phyloP scores from a whole-genome alignment of 1,140 invertebrate genomes.

The Bombus soroeensis region DNA sequence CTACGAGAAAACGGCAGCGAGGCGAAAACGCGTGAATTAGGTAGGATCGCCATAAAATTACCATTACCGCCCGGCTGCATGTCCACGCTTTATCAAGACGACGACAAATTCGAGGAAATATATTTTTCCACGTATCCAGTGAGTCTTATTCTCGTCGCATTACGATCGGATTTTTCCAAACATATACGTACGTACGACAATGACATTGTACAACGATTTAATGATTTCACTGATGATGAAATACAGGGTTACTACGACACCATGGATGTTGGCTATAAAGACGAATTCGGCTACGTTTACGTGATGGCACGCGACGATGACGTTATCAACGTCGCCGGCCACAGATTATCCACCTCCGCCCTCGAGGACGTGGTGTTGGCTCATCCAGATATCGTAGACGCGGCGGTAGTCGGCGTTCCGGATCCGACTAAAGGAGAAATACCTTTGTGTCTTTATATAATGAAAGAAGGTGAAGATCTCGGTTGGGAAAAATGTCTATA shows the following conservation, averaged over 20 bases:
- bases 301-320: conserved; percentile 96
- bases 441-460: conserved; percentile 93
- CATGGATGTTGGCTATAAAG: conserved; percentile 95
- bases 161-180: no score
- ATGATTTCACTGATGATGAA: background rate
- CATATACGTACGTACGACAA: no score
- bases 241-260: conserved; percentile 96
- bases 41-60: conserved; percentile 92
- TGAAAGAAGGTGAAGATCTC: conserved; percentile 78
- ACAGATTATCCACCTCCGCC: conserved; percentile 93
- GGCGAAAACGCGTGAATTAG: conserved; percentile 88
- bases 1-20: conserved; percentile 88
- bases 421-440: conserved; percentile 95
- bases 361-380: conserved; percentile 94
- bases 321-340: conserved; percentile 97
- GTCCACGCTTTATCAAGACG: conserved; percentile 91
- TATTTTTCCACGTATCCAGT: conserved; percentile 93
- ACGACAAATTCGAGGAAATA: conserved; percentile 90
- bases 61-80: conserved; percentile 95
- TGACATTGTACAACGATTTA: no score
- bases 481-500: background rate
- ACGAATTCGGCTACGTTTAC: conserved; percentile 92
- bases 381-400: conserved; percentile 92
- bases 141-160: conserved; percentile 76
- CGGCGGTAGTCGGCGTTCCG: conserved; percentile 94